Conservation (phyloP, 2,797 vertebrate species). For the Buphagus erythrorhynchus region DNA sequence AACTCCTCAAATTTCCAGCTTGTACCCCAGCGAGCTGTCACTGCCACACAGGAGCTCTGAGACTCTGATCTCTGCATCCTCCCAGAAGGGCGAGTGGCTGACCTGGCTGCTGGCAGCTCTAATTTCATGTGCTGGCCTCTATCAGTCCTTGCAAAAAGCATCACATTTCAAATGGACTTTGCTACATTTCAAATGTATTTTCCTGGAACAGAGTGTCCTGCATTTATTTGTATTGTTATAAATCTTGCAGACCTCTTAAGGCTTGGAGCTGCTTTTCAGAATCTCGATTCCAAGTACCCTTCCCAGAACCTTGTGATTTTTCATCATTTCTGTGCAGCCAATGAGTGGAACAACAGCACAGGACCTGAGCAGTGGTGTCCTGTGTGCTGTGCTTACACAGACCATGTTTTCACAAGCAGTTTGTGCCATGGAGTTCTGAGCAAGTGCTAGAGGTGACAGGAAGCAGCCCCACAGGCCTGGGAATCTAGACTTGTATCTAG, state of each 20-base stretch:
- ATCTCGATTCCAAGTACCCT: background rate
- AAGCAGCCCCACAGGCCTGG: background rate
- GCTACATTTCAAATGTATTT: background rate
- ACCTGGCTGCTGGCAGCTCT: background rate
- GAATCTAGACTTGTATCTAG: background rate
- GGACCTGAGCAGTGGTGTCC: background rate
- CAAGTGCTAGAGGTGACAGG: background rate
- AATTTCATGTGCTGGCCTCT: background rate
- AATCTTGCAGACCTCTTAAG: background rate
- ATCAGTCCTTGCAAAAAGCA: background rate
- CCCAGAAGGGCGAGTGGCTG: background rate
- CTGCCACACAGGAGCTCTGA: background rate
- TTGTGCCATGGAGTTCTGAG: background rate
- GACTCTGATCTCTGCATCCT: background rate
- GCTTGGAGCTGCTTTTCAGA: background rate
- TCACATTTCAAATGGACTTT: constrained; percentile 2
- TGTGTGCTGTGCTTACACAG: background rate
- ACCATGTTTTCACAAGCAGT: background rate
- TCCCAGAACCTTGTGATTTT: background rate
- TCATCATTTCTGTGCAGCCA: background rate
- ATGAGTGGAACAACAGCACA: background rate
- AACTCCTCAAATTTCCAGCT: background rate
- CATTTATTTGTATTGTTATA: background rate
- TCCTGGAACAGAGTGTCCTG: background rate
- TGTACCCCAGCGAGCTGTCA: background rate